Conservation (phyloP, 30 jellyfish, hydroid and myxozoan species). For the Cassiopea xamachana region DNA sequence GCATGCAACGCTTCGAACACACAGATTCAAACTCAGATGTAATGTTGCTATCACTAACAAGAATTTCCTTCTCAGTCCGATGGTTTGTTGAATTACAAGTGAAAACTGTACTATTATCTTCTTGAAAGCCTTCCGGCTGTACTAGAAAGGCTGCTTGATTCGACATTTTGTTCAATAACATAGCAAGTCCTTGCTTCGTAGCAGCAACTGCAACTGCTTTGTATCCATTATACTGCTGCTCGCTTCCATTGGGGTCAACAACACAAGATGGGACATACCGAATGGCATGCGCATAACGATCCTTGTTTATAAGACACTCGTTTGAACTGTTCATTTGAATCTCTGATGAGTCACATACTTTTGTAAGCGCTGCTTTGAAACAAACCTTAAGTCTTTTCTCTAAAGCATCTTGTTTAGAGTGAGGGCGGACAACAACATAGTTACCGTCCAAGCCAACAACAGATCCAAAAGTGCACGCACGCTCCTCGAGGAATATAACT, state of each 20-base stretch:
- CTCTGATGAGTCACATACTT: constrained; percentile 36
- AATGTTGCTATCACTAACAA: constrained; percentile 50
- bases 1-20: constrained; percentile 62
- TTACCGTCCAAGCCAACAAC: constrained; percentile 65
- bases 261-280: constrained; percentile 26
- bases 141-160: constrained; percentile 81
- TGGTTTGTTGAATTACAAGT: constrained; percentile 64
- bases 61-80: constrained; percentile 29
- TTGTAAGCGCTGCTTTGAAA: constrained; percentile 66
- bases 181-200: constrained; percentile 78
- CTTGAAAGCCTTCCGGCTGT: constrained; percentile 66
- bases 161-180: constrained; percentile 60
- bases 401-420: neutral
- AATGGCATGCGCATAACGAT: constrained; percentile 42
- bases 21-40: constrained; percentile 86
- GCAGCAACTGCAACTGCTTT: constrained; percentile 78
- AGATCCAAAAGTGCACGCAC: constrained; percentile 51
- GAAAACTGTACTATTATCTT: constrained; percentile 80
- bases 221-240: constrained; percentile 32
- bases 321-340: neutral
- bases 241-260: constrained; percentile 53
- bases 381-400: constrained; percentile 70
- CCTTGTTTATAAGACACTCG: constrained; percentile 50
- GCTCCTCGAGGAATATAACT: constrained; percentile 73
- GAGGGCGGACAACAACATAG: constrained; percentile 57